A percentile compares a stretch with the other conserved stretches of the same genome.
Conservation (phyloP, 1,140 invertebrate genomes). For the Anoplophora glabripennis region DNA sequence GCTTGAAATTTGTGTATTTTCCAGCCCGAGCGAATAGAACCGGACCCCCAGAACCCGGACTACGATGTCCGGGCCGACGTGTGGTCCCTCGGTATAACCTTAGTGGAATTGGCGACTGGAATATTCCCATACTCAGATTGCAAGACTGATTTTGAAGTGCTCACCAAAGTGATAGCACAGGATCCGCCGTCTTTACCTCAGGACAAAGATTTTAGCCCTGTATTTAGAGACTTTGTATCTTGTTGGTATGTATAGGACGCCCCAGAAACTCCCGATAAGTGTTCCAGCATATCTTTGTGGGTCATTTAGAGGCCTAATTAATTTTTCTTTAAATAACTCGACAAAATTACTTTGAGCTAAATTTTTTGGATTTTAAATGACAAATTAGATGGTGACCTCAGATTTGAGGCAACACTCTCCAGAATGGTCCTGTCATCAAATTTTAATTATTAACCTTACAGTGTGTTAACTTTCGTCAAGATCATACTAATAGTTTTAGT, state of each 20-base stretch:
- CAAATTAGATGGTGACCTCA: too few species aligned
- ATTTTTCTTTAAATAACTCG: too few species aligned
- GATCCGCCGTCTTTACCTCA: slow-evolving; percentile 80
- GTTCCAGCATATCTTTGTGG: too few species aligned
- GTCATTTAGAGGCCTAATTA: too few species aligned
- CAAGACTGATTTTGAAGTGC: slow-evolving; percentile 94
- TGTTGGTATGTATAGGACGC: slow-evolving; percentile 74
- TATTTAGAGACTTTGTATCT: slow-evolving; percentile 83
- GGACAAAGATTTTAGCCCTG: slow-evolving; percentile 71
- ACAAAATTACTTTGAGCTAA: too few species aligned
- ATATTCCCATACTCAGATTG: slow-evolving; percentile 91
- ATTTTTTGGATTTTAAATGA: too few species aligned
- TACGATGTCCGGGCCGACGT: slow-evolving; percentile 99
- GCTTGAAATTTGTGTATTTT: background rate
- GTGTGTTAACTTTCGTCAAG: too few species aligned
- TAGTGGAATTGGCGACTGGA: slow-evolving; percentile 89
- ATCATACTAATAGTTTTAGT: too few species aligned
- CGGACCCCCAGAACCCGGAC: slow-evolving; percentile 81
- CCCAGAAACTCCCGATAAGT: too few species aligned
- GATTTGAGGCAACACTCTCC: too few species aligned
- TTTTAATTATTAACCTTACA: too few species aligned
- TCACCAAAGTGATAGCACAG: slow-evolving; percentile 84
- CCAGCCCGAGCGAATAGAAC: slow-evolving; percentile 94
- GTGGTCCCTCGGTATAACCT: slow-evolving; percentile 96
- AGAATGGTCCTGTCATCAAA: too few species aligned